Evolutionary conservation across 1,140 invertebrate genomes (phyloP).

Genomic region (Phymastichus coffea): DNA sequence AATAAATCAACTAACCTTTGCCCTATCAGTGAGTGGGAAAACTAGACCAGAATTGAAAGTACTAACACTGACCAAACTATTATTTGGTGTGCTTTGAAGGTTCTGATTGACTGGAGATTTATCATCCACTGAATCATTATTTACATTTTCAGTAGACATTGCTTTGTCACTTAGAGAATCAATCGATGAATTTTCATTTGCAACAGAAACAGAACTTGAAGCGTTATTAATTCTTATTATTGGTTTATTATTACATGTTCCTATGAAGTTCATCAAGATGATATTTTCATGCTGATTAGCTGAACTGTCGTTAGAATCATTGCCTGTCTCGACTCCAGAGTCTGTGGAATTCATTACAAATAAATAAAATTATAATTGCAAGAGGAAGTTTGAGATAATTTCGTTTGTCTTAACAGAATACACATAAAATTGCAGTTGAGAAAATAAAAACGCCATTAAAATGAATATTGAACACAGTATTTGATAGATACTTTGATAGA

Average conservation of each 20-base stretch:
- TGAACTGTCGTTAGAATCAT: slow-evolving; percentile 66
- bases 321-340: slow-evolving; percentile 67
- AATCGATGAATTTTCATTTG: background rate
- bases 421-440: too few species aligned
- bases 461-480: too few species aligned
- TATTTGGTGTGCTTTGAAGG: background rate
- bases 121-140: too few species aligned
- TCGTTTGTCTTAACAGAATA: too few species aligned
- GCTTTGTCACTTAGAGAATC: too few species aligned
- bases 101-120: background rate
- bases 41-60: background rate
- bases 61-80: slow-evolving; percentile 12
- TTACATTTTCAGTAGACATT: too few species aligned
- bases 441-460: too few species aligned
- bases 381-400: too few species aligned
- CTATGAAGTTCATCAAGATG: background rate
- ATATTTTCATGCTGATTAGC: slow-evolving; percentile 32
- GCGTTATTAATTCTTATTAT: background rate
- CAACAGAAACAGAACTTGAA: background rate
- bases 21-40: too few species aligned
- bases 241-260: background rate
- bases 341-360: slow-evolving; percentile 57
- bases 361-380: background rate
- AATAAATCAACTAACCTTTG: too few species aligned
- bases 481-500: too few species aligned